Evolutionary conservation across 1,140 invertebrate genomes (phyloP), one percentile per base, ranked within the genome.

Genomic region (Caenorhabditis latens): DNA sequence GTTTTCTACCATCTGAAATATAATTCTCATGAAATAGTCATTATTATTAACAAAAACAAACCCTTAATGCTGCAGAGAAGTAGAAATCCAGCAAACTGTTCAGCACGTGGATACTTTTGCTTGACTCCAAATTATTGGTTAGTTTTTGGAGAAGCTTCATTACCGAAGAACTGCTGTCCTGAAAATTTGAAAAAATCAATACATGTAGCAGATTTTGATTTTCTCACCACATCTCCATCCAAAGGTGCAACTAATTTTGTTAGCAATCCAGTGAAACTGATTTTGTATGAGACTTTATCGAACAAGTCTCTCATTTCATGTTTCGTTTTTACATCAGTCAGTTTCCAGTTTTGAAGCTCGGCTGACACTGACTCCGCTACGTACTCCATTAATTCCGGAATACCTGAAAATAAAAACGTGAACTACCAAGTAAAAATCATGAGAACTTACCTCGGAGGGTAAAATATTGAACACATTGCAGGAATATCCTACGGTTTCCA

Each of bases 381-480:
- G 32, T 53, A 21, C 19, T 90, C 85, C 71, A 90, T 88, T 6
- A 90, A 79, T 46, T 79, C 55, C n/a, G 63, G 61, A 32, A 90
- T 61, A 65, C 16, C 42, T 53, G n/a, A 24, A 55, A 61, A 11
- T 2, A 0, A 13, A 32, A 11, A 2, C 3, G 16, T 53, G 50
- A 67, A 16, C 11, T 13, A 40, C n/a, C 9, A 1, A 55, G 4
- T 4, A 32, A 43, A 7, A n/a, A 13, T 24, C 11, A 11, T 4
- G 19, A 2, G n/a, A n/a, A 19, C 24, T 87, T 63, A 89, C 88
- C 90, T 55, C 88, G 57, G n/a, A 85, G 83, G 19, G 83, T 87
- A 32, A 90, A 89, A 83, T 89, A 90, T 32, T 90, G 88, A 40
- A 91, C 86, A 53, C 86, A 89, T 65, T 91, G 86, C 46, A 89